Evolutionary conservation across 2,888 invertebrate genomes (phyloP).

Genomic region (Meteorus cinctellus): DNA sequence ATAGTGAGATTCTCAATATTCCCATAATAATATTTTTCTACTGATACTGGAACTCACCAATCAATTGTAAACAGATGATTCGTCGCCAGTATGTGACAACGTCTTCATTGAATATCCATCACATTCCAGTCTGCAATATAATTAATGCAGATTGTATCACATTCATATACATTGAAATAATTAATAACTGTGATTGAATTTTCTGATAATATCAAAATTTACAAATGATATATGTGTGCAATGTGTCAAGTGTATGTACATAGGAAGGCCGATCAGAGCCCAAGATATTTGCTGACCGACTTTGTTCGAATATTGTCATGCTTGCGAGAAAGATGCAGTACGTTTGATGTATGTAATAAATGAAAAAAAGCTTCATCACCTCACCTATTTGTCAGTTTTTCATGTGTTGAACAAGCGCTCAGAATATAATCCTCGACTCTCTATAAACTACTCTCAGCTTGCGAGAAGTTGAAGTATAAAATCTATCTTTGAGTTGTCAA

Average conservation of each 20-base stretch:
- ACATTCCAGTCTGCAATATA: conserved; percentile 37
- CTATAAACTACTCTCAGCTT: not conserved
- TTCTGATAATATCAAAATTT: not conserved
- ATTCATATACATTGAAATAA: not conserved
- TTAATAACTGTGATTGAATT: not conserved
- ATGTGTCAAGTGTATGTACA: not conserved
- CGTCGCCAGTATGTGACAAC: conserved; percentile 50
- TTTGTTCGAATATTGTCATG: not conserved
- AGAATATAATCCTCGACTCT: not conserved
- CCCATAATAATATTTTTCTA: not conserved
- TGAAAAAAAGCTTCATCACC: not conserved
- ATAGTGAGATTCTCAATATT: not conserved
- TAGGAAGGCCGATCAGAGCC: not conserved
- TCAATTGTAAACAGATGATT: conserved; percentile 59
- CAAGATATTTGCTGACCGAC: not conserved
- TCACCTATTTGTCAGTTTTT: not conserved
- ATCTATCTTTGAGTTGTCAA: not conserved
- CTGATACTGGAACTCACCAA: conserved; percentile 59
- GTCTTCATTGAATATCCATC: conserved; percentile 59
- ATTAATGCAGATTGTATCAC: not conserved
- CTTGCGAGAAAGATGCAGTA: not conserved
- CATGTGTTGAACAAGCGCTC: not conserved
- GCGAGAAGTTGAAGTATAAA: not conserved
- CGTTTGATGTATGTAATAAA: not conserved
- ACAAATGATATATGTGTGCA: not conserved